These are phyloP conservation scores for Penaeus japonicus DNA, from an alignment of 1,140 invertebrate species.

Conservation along the genomic window DNA sequence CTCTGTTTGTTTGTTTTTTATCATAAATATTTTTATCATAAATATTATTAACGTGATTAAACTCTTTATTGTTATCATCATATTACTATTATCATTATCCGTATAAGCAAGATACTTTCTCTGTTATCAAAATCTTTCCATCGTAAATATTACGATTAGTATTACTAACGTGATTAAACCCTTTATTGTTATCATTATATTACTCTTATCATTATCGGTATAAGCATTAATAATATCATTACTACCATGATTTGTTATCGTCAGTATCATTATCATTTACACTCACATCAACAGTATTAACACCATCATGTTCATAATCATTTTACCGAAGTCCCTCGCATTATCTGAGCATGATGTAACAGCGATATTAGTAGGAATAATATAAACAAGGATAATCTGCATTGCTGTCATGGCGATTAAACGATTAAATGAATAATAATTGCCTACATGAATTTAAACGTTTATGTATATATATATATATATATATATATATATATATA, in stretches of 20 bases:
- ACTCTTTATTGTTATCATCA: not conserved
- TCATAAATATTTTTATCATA: too few relatives aligned
- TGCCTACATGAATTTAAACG: not conserved
- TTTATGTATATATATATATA: not conserved
- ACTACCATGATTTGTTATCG: not conserved
- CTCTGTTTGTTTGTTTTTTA: too few relatives aligned
- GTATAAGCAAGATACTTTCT: not conserved
- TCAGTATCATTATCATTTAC: not conserved
- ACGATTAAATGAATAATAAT: not conserved
- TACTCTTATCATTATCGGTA: too few relatives aligned
- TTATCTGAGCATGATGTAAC: too few relatives aligned
- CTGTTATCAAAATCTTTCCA: not conserved
- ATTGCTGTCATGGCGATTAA: not conserved
- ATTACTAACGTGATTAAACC: not conserved
- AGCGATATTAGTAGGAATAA: too few relatives aligned
- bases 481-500: slow-evolving; percentile 9
- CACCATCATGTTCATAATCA: not conserved
- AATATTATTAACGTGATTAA: not conserved
- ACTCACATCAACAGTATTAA: not conserved
- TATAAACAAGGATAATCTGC: too few relatives aligned
- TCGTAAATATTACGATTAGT: not conserved
- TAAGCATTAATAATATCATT: too few relatives aligned
- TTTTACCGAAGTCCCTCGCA: too few relatives aligned
- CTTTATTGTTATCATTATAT: not conserved
- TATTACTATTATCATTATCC: not conserved